A percentile compares a stretch with the other conserved stretches of the same genome.
Evolutionary conservation across 1,140 invertebrate species (phyloP).

Genomic region (Diachasma alloeum): DNA sequence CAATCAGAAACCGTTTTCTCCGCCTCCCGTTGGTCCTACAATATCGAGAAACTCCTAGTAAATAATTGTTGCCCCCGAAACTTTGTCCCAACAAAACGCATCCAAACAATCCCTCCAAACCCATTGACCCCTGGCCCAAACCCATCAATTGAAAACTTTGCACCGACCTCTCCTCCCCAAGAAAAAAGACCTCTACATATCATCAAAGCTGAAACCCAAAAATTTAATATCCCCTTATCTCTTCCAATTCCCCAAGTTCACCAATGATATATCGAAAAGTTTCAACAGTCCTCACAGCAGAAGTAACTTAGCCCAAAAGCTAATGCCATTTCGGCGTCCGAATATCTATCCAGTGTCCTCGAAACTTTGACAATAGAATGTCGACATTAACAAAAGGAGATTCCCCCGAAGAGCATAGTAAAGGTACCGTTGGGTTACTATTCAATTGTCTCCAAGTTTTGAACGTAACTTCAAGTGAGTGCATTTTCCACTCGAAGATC

Average conservation of each 20-base stretch:
- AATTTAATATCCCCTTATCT: background rate
- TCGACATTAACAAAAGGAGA: slow-evolving; percentile 17
- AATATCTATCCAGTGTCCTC: background rate
- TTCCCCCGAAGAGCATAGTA: background rate
- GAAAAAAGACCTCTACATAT: no score
- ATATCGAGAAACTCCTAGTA: no score
- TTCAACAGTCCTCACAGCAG: background rate
- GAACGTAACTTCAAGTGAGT: background rate
- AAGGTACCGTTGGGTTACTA: background rate
- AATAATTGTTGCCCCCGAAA: no score
- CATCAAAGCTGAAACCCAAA: no score
- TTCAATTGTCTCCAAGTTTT: slow-evolving; percentile 5
- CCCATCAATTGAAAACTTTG: no score
- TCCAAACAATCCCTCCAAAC: no score
- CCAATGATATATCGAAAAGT: background rate
- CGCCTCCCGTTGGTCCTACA: no score
- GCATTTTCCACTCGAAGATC: slow-evolving; percentile 5
- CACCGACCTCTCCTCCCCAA: no score
- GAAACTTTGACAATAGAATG: slow-evolving; percentile 30
- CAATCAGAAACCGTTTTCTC: no score
- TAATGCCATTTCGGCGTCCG: background rate
- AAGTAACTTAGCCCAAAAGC: slow-evolving; percentile 8
- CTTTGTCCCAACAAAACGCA: no score
- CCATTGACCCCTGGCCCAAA: no score
- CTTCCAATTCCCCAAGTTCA: background rate